phyloP scores from a whole-genome alignment of 2,113 vertebrate species.

The Protobothrops mucrosquamatus region DNA sequence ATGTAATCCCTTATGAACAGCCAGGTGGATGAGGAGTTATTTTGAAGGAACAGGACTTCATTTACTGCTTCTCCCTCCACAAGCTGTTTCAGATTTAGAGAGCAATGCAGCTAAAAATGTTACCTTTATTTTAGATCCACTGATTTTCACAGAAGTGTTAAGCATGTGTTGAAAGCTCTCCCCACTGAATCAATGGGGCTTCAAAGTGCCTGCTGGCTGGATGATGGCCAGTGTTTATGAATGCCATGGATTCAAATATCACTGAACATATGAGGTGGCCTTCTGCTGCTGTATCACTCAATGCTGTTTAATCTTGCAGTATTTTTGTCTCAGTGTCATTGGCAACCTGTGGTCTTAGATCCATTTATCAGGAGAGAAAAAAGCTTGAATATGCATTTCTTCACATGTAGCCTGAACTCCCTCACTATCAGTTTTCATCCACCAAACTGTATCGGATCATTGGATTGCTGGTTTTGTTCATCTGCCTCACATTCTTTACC shows the following conservation, averaged over 20 bases:
- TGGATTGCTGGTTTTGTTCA: not conserved
- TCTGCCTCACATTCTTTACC: not conserved
- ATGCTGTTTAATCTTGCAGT: not conserved
- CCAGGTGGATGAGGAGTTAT: constrained; percentile 46
- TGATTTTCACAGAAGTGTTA: not conserved
- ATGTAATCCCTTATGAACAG: constrained; percentile 46
- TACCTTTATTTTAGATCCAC: not conserved
- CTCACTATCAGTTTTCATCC: not conserved
- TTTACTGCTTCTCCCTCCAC: not conserved
- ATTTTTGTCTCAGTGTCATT: not conserved
- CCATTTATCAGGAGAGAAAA: not conserved
- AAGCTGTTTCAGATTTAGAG: constrained; percentile 10
- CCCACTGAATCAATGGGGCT: not conserved
- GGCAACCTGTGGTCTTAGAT: not conserved
- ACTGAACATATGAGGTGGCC: not conserved
- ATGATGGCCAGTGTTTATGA: not conserved
- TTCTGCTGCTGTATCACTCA: not conserved
- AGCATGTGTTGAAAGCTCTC: not conserved
- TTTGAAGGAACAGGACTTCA: constrained; percentile 30
- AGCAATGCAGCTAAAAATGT: not conserved
- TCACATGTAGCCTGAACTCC: not conserved
- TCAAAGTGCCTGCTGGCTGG: not conserved
- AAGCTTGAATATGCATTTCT: not conserved
- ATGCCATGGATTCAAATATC: not conserved
- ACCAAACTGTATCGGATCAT: not conserved